Percentiles rank a stretch among this genome's conserved stretches.
phyloP scores from a whole-genome alignment of 1,140 invertebrate genomes.

The Mylabris phalerata region DNA sequence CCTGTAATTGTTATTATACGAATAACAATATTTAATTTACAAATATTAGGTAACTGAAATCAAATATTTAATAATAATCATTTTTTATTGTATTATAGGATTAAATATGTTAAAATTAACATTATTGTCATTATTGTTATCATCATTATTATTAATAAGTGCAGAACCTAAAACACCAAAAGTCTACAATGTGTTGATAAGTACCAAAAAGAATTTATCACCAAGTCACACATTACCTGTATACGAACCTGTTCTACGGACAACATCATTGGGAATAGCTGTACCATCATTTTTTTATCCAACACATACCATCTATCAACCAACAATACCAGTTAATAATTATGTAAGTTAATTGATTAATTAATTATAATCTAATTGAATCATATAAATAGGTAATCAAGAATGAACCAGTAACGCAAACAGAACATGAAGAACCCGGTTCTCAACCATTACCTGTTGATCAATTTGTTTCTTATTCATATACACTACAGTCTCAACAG shows the following conservation, averaged over 20 bases:
- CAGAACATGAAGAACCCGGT: not conserved
- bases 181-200: slow-evolving; percentile 72
- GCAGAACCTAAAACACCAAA: slow-evolving; percentile 48
- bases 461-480: slow-evolving; percentile 3
- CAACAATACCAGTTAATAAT: not conserved
- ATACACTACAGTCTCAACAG: too few relatives aligned
- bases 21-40: too few relatives aligned
- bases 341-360: not conserved
- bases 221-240: slow-evolving; percentile 66
- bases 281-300: slow-evolving; percentile 39
- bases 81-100: too few relatives aligned
- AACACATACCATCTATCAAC: not conserved
- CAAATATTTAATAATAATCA: too few relatives aligned
- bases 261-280: slow-evolving; percentile 50
- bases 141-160: slow-evolving; percentile 5
- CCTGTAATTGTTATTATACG: slow-evolving; percentile 2
- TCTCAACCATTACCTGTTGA: slow-evolving; percentile 1
- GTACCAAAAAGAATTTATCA: slow-evolving; percentile 64
- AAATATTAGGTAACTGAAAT: too few relatives aligned
- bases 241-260: slow-evolving; percentile 60
- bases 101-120: too few relatives aligned
- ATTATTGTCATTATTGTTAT: not conserved
- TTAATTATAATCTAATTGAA: not conserved
- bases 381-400: not conserved
- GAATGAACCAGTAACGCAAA: not conserved